phyloP scores from a whole-genome alignment of 23 tunicate genomes.

The Halocynthia aurantium region DNA sequence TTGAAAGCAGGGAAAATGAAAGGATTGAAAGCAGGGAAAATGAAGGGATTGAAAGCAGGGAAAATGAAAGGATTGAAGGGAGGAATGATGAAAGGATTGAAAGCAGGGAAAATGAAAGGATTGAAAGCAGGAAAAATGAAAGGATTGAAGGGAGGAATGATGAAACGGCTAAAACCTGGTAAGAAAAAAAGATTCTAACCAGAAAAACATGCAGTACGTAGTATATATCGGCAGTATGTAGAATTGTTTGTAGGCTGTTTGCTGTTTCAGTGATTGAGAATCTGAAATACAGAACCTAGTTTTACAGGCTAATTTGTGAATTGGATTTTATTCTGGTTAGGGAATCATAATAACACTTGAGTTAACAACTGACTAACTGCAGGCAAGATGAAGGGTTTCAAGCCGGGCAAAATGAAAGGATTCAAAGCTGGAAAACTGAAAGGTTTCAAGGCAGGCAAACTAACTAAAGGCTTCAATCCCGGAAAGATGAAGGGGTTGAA shows the following conservation, averaged over 20 bases:
- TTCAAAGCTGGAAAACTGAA: conserved; percentile 7
- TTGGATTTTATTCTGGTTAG: no score
- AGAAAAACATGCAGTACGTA: not conserved
- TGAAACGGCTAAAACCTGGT: no score
- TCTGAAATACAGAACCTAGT: no score
- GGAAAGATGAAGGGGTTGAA: conserved; percentile 7
- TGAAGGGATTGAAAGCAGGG: conserved; percentile 16
- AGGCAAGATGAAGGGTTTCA: conserved; percentile 27
- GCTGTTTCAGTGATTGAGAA: not conserved
- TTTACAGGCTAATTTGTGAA: no score
- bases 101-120: conserved; percentile 13
- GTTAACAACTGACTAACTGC: not conserved
- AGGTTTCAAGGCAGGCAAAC: not conserved
- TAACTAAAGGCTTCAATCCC: not conserved
- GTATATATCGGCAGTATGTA: not conserved
- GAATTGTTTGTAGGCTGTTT: no score
- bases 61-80: conserved; percentile 33
- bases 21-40: conserved; percentile 21
- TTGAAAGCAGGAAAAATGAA: not conserved
- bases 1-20: conserved; percentile 29
- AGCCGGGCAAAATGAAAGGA: conserved; percentile 22
- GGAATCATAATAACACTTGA: no score
- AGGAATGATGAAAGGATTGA: not conserved
- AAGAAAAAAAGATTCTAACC: no score
- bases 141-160: no score